phyloP scores from a whole-genome alignment of 2,113 vertebrate species.

The Calonectris borealis region DNA sequence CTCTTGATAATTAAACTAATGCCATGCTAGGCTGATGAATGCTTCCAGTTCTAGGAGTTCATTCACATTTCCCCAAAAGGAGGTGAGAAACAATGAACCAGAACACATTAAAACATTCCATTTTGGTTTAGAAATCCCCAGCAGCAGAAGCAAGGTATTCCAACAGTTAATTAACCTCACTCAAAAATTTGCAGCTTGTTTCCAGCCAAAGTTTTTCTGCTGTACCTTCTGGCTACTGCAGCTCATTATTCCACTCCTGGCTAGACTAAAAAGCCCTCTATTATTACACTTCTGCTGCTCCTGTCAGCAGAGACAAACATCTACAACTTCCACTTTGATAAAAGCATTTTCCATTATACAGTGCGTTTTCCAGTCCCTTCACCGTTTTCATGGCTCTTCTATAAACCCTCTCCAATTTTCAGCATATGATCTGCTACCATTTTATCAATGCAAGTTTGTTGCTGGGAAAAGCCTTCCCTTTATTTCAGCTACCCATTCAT shows the following conservation, averaged over 20 bases:
- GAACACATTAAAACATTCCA: background rate
- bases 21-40: background rate
- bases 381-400: conserved; percentile 11
- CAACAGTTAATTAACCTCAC: conserved; percentile 42
- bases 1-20: background rate
- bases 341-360: conserved; percentile 11
- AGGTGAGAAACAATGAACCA: background rate
- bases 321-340: conserved; percentile 39
- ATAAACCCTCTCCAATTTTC: conserved; percentile 38
- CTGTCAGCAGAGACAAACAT: conserved; percentile 56
- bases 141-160: conserved; percentile 24
- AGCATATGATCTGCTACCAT: background rate
- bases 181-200: conserved; percentile 30
- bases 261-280: conserved; percentile 25
- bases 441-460: conserved; percentile 17
- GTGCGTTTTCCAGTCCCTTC: conserved; percentile 37
- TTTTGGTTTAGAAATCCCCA: background rate
- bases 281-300: conserved; percentile 51
- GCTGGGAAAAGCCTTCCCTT: conserved; percentile 49
- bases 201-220: conserved; percentile 7
- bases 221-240: conserved; percentile 38
- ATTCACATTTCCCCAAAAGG: background rate
- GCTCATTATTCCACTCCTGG: conserved; percentile 32
- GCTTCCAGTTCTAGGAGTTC: background rate
- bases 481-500: conserved; percentile 33